Conservation (phyloP, 2,113 vertebrate genomes). For the Bombycilla garrulus region DNA sequence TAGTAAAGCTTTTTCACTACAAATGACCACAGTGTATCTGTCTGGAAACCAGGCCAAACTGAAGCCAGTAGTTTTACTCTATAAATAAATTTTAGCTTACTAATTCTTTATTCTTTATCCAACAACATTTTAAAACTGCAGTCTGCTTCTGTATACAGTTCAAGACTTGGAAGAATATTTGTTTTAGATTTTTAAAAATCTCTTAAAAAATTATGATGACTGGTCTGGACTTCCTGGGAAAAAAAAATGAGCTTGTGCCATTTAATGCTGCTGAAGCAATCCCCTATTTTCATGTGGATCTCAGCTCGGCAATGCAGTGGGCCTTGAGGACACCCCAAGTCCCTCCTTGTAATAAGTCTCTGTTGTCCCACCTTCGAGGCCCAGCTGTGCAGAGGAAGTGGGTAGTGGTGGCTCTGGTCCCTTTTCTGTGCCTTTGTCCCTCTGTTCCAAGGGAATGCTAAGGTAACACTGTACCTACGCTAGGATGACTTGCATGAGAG, state of each 20-base stretch:
- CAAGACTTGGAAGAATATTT: neutral
- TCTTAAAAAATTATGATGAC: neutral
- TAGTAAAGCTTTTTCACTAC: neutral
- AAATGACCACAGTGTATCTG: neutral
- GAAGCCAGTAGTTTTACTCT: neutral
- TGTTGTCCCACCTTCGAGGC: rapidly evolving
- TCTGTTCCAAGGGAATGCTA: neutral
- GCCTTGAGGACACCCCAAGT: neutral
- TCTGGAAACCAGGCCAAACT: neutral
- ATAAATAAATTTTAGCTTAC: neutral
- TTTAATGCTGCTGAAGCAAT: neutral
- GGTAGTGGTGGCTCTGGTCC: neutral
- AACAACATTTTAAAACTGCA: neutral
- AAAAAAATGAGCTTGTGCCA: neutral
- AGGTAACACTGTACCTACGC: neutral
- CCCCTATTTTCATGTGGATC: neutral
- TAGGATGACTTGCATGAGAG: too few relatives aligned
- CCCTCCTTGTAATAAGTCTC: neutral
- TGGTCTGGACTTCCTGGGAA: neutral
- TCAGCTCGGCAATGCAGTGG: neutral
- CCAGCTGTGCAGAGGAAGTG: rapidly evolving
- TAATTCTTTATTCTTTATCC: neutral
- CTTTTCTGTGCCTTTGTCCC: rapidly evolving
- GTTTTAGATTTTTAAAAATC: neutral
- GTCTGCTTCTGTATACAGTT: neutral